These are phyloP conservation scores for Sceliomorpha sp. DNA, from an alignment of 2,888 invertebrate genomes.

Conservation along the genomic window DNA sequence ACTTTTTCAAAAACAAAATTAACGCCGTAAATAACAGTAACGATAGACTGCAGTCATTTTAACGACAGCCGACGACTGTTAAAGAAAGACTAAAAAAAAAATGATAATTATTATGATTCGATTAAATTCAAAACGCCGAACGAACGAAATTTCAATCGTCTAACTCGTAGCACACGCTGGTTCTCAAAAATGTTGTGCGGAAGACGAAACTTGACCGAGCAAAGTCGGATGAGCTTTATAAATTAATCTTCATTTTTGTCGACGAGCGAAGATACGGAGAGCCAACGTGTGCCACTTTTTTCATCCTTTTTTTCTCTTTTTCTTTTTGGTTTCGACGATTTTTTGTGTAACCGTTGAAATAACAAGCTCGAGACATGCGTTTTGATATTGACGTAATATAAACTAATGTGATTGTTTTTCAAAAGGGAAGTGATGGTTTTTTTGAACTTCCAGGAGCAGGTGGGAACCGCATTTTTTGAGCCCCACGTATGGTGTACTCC, in stretches of 20 bases:
- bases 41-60: not conserved
- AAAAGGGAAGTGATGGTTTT: conserved; percentile 81
- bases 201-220: not conserved
- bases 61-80: conserved; percentile 1
- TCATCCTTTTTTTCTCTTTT: too few relatives aligned
- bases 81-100: conserved; percentile 2
- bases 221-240: too few relatives aligned
- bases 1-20: not conserved
- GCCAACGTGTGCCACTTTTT: conserved; percentile 42
- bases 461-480: conserved; percentile 80
- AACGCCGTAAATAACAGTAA: conserved; percentile 3
- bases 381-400: conserved; percentile 63
- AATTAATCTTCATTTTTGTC: too few relatives aligned
- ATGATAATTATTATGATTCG: not conserved
- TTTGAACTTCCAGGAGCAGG: conserved; percentile 81
- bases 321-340: conserved; percentile 43
- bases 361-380: conserved; percentile 41
- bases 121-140: not conserved
- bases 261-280: too few relatives aligned
- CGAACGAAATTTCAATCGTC: not conserved
- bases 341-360: conserved; percentile 37
- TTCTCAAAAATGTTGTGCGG: conserved; percentile 2
- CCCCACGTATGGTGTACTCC: conserved; percentile 79
- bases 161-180: not conserved
- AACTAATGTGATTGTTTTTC: conserved; percentile 78